Conservation (phyloP, 1,140 invertebrate genomes). For the Euura saliciscinereae region DNA sequence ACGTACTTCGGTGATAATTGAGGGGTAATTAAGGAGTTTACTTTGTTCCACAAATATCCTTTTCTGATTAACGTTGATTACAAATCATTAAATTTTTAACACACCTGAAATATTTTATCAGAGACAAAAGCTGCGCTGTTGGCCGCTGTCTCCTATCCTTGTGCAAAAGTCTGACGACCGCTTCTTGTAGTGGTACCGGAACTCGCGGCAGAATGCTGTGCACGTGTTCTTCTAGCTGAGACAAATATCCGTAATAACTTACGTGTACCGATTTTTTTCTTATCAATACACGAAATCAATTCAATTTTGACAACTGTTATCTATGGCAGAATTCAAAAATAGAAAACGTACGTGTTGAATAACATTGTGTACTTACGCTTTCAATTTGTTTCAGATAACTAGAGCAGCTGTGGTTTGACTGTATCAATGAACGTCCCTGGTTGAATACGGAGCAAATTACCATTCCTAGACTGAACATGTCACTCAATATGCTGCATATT, state of each 20-base stretch:
- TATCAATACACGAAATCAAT: neutral
- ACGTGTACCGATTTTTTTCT: neutral
- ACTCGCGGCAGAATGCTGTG: conserved; percentile 77
- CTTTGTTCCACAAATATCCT: neutral
- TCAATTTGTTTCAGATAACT: conserved; percentile 91
- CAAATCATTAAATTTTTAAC: conserved; percentile 29
- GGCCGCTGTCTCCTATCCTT: conserved; percentile 82
- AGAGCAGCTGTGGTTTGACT: conserved; percentile 86
- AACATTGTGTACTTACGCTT: conserved; percentile 70
- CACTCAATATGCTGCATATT: conserved; percentile 82
- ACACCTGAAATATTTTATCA: conserved; percentile 90
- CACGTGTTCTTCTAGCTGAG: conserved; percentile 81
- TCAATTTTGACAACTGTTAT: too few species aligned
- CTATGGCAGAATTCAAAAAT: too few species aligned
- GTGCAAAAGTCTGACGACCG: conserved; percentile 80
- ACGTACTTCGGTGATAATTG: too few species aligned
- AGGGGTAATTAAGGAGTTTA: too few species aligned
- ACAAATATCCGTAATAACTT: conserved; percentile 10
- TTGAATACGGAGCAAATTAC: conserved; percentile 92
- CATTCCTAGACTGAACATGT: conserved; percentile 96
- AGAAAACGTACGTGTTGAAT: conserved; percentile 11
- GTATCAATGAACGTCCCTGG: conserved; percentile 82
- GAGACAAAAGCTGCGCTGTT: conserved; percentile 83
- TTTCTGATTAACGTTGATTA: neutral
- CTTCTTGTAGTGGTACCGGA: conserved; percentile 85